A percentile compares a stretch with the other conserved stretches of the same genome.
Conservation (phyloP, 2,797 vertebrate species). For the Sebastes glaucus region DNA sequence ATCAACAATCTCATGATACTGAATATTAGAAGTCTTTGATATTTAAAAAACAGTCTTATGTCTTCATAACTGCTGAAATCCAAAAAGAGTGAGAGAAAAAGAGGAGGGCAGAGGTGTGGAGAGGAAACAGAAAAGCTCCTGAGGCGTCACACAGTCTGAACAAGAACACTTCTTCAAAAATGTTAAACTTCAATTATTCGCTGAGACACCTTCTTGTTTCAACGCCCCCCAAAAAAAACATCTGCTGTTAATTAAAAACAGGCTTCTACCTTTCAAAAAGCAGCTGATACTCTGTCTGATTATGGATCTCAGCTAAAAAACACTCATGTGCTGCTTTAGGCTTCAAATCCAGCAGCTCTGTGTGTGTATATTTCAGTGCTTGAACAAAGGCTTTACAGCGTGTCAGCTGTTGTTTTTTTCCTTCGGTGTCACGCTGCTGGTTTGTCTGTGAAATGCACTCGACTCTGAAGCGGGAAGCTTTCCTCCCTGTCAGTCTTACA, state of each 20-base stretch:
- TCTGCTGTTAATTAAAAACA: slow-evolving; percentile 73
- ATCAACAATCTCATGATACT: background rate
- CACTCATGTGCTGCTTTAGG: slow-evolving; percentile 24
- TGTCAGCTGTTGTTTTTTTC: slow-evolving; percentile 48
- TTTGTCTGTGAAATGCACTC: slow-evolving; percentile 42
- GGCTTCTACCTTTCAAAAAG: slow-evolving; percentile 43
- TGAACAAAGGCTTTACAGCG: slow-evolving; percentile 34
- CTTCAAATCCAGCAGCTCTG: slow-evolving; percentile 4
- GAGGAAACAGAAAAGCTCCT: slow-evolving; percentile 32
- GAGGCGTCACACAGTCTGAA: slow-evolving; percentile 32
- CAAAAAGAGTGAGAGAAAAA: background rate
- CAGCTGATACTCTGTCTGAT: slow-evolving; percentile 44
- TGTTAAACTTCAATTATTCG: slow-evolving; percentile 50
- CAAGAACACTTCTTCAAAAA: slow-evolving; percentile 36
- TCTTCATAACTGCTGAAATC: slow-evolving; percentile 8
- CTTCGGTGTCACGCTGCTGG: slow-evolving; percentile 21
- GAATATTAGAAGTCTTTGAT: slow-evolving; percentile 6
- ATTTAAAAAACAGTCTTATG: background rate
- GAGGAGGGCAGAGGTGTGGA: slow-evolving; percentile 9
- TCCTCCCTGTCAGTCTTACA: slow-evolving; percentile 33
- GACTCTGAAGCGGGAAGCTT: slow-evolving; percentile 40
- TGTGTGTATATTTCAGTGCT: slow-evolving; percentile 19
- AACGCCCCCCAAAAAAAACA: slow-evolving; percentile 31
- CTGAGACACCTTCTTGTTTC: slow-evolving; percentile 55
- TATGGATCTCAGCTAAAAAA: slow-evolving; percentile 30